These are phyloP conservation scores for Haemorhous mexicanus DNA, from an alignment of 2,113 vertebrate species.

Conservation along the genomic window DNA sequence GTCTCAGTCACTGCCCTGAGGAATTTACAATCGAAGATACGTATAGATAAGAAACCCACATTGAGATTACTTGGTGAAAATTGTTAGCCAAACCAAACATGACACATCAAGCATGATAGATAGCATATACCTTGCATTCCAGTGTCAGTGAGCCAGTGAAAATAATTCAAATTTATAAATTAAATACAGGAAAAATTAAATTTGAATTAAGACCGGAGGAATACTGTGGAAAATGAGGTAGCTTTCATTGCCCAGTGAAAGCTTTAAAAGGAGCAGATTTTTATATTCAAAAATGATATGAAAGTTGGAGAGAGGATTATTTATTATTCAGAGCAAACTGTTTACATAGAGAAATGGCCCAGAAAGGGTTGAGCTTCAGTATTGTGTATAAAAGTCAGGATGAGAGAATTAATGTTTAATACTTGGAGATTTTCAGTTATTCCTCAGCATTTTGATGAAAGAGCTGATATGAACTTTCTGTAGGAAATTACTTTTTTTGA, in stretches of 20 bases:
- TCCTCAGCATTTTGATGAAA: not conserved
- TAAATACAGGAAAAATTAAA: not conserved
- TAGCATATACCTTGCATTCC: not conserved
- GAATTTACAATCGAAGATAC: slow-evolving; percentile 12
- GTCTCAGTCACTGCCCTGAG: slow-evolving; percentile 10
- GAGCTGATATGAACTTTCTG: not conserved
- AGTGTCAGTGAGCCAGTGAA: not conserved
- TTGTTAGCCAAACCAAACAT: not conserved
- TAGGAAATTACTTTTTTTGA: not conserved
- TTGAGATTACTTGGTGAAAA: not conserved
- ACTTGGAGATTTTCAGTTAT: not conserved
- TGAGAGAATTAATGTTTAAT: not conserved
- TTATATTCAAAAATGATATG: not conserved
- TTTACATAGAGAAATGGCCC: not conserved
- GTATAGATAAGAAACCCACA: not conserved
- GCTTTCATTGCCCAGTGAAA: not conserved
- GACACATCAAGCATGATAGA: not conserved
- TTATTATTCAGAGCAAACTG: not conserved
- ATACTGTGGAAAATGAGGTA: not conserved
- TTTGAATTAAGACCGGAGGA: not conserved
- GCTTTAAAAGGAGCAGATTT: not conserved
- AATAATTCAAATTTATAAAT: not conserved
- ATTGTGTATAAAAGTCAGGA: not conserved
- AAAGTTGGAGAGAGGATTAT: not conserved
- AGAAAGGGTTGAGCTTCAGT: not conserved